These are phyloP conservation scores for Caenorhabditis zanzibari DNA, from an alignment of 2,888 invertebrate genomes.

Conservation along the genomic window DNA sequence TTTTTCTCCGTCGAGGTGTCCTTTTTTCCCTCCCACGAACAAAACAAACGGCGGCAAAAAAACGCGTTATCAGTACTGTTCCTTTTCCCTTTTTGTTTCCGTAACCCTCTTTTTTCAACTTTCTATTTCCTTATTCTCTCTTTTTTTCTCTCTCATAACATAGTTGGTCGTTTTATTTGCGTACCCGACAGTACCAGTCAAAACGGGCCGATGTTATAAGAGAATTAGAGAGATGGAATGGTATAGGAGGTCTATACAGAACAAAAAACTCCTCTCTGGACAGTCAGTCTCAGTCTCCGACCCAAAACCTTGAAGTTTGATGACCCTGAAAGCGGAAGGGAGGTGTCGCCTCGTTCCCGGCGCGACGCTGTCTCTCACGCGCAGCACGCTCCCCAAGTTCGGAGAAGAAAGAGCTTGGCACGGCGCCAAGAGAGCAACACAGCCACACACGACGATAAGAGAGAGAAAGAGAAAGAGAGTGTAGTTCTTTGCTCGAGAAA, in stretches of 20 bases:
- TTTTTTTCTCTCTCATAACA: not conserved
- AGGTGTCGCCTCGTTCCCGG: slow-evolving; percentile 63
- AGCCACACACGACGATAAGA: slow-evolving; percentile 34
- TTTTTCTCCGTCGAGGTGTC: slow-evolving; percentile 27
- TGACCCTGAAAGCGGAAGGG: slow-evolving; percentile 61
- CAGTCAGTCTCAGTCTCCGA: slow-evolving; percentile 1
- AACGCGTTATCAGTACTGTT: slow-evolving; percentile 38
- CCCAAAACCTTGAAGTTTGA: slow-evolving; percentile 62
- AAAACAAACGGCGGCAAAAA: slow-evolving; percentile 29
- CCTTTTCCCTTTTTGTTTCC: slow-evolving; percentile 9
- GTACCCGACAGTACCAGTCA: slow-evolving; percentile 67
- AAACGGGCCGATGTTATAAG: slow-evolving; percentile 45
- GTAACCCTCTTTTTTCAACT: slow-evolving; percentile 27
- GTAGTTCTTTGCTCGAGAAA: slow-evolving; percentile 54
- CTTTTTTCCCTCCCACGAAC: slow-evolving; percentile 5
- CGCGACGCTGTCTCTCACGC: slow-evolving; percentile 15
- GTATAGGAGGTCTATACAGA: slow-evolving; percentile 26
- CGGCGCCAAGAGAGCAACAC: slow-evolving; percentile 34
- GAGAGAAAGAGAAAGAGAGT: too few species aligned
- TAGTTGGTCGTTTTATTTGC: slow-evolving; percentile 48
- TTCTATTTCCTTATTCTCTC: slow-evolving; percentile 40
- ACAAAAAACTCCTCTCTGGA: slow-evolving; percentile 44
- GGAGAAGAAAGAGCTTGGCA: slow-evolving; percentile 30
- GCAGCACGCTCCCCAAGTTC: slow-evolving; percentile 31
- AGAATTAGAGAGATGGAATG: slow-evolving; percentile 28